Evolutionary conservation across 2,113 vertebrate genomes (phyloP), one percentile per base, ranked within the genome.

Genomic region (Rafetus swinhoei): DNA sequence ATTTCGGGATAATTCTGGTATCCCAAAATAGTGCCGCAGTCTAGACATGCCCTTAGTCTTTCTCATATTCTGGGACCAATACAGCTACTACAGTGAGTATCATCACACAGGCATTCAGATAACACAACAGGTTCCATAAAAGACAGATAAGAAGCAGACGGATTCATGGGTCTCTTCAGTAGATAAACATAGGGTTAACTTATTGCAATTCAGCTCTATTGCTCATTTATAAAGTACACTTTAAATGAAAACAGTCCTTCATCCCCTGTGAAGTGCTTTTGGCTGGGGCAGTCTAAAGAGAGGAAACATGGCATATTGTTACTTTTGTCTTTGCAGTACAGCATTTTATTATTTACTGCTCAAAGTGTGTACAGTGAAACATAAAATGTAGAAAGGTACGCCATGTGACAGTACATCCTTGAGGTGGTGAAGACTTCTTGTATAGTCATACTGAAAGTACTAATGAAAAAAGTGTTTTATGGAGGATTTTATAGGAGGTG

Each of bases 161-260:
- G 5, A 11, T 7, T 93, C 45, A 22, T 93, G 24, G 87, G 81
- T 84, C 72, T 15, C 84, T 93, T 91, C 35, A 84, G 21, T 24
- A 4, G 80, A 72, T 74, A 90, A 93, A 69, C 62, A 59, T 56
- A 93, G 50, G 77, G 87, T 86, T 16, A 92, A 12, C 4, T 65
- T 62, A 87, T 94, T 88, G 85, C 62, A 84, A 59, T 45, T 93
- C 87, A 87, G 54, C 56, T 87, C 59, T 90, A 25, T 59, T 88
- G 35, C 79, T 59, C 24, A 72, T 55, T 95, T 90, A 90, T 95
- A 95, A 95, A 85, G 0, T 1, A 45, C 55, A 86, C 93, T 95
- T 93, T 81, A 86, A 87, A 84, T 91, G 91, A 79, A 96, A 96
- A 95, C 53, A 81, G 22, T 54, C n/a, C 55, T 84, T 27, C 39